Conservation (phyloP, 2,888 invertebrate species). For the Tipula lateralis region DNA sequence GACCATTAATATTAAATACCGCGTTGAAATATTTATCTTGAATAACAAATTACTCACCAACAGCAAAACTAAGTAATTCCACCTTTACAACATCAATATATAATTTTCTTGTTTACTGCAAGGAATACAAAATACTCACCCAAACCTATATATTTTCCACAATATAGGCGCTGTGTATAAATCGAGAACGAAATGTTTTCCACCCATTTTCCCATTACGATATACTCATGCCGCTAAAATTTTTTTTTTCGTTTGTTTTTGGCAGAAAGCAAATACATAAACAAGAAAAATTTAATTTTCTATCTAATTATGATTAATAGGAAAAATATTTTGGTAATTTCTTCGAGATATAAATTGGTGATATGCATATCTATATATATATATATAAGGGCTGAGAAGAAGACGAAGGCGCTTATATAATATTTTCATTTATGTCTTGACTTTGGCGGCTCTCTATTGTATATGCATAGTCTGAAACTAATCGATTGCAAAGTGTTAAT, state of each 20-base stretch:
- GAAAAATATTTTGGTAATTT: neutral
- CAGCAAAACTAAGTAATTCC: neutral
- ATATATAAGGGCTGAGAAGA: neutral
- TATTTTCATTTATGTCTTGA: neutral
- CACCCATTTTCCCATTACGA: neutral
- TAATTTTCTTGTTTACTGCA: neutral
- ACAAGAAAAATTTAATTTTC: conserved; percentile 11
- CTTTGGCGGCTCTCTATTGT: neutral
- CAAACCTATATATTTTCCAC: neutral
- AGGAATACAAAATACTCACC: neutral
- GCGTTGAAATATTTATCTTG: neutral
- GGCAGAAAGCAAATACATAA: neutral
- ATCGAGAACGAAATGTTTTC: neutral
- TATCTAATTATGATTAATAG: conserved; percentile 7
- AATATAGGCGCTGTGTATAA: too few species aligned
- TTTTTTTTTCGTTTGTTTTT: neutral
- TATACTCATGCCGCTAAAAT: neutral
- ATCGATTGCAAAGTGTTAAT: conserved; percentile 9
- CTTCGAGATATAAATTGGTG: neutral
- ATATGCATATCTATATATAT: too few species aligned
- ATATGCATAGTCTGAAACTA: neutral
- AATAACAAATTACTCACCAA: neutral
- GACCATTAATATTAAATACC: conserved; percentile 15
- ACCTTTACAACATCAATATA: neutral
- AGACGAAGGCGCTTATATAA: neutral